These are phyloP conservation scores for Lochmaea crataegi DNA, from an alignment of 2,888 invertebrate species.

Conservation along the genomic window DNA sequence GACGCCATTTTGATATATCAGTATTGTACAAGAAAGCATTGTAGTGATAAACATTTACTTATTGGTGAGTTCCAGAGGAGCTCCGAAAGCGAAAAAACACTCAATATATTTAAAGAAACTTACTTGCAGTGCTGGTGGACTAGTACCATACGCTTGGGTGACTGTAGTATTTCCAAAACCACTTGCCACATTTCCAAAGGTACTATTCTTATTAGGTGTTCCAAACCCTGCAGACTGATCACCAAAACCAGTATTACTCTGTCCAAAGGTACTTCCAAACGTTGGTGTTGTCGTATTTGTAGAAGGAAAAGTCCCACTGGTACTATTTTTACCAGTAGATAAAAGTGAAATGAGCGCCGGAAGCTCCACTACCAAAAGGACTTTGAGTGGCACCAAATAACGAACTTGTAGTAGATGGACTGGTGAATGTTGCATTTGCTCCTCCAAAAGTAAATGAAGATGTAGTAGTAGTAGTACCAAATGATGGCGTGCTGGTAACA, in stretches of 20 bases:
- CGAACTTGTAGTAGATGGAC: slow-evolving; percentile 18
- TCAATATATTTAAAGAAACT: background rate
- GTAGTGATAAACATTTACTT: too few species aligned
- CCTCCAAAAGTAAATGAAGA: slow-evolving; percentile 23
- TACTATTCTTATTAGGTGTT: slow-evolving; percentile 51
- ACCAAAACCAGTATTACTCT: slow-evolving; percentile 34
- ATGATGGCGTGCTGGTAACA: slow-evolving; percentile 23
- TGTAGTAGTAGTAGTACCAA: slow-evolving; percentile 43
- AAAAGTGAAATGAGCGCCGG: slow-evolving; percentile 33
- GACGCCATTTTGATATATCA: too few species aligned
- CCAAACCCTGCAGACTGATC: slow-evolving; percentile 38
- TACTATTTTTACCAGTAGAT: slow-evolving; percentile 17
- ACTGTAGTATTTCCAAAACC: slow-evolving; percentile 26
- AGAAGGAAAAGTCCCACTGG: slow-evolving; percentile 44
- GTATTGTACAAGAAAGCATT: too few species aligned
- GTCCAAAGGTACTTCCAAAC: slow-evolving; percentile 42
- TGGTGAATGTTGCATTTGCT: background rate
- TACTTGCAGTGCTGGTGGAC: slow-evolving; percentile 13
- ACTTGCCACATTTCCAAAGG: slow-evolving; percentile 29
- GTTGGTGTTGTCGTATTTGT: slow-evolving; percentile 35
- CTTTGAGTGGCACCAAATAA: slow-evolving; percentile 28
- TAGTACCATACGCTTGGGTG: background rate
- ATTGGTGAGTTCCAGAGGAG: too few species aligned
- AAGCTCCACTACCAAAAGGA: slow-evolving; percentile 43
- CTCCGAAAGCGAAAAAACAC: background rate